phyloP scores from a whole-genome alignment of 1,140 invertebrate genomes.

The Chironomus striatipennis region DNA sequence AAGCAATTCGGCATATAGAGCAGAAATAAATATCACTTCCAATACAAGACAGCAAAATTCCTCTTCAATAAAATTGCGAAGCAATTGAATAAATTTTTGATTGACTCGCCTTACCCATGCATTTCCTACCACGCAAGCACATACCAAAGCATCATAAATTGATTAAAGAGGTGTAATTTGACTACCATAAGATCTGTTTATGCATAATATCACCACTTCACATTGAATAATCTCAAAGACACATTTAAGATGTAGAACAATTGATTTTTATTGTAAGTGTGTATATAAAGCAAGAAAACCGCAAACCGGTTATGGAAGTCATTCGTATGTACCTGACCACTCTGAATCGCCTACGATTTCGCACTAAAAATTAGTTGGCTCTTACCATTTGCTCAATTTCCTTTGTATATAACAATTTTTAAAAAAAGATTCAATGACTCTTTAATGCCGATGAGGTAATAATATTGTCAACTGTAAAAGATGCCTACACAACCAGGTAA shows the following conservation, averaged over 20 bases:
- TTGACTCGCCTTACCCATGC: constrained; percentile 1
- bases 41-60: background rate
- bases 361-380: background rate
- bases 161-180: constrained; percentile 13
- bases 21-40: background rate
- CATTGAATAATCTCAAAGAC: background rate
- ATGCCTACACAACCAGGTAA: background rate
- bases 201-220: background rate
- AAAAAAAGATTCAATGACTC: background rate
- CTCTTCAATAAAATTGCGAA: background rate
- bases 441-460: background rate
- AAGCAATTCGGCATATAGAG: background rate
- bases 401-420: no score
- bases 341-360: background rate
- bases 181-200: background rate
- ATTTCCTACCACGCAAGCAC: background rate
- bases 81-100: background rate
- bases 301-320: background rate
- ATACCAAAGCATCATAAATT: background rate
- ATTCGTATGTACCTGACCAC: background rate
- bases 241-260: background rate
- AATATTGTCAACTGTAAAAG: background rate
- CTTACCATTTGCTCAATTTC: background rate
- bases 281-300: no score
- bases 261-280: background rate